Base-by-base conservation (phyloP, 2,888 invertebrate genomes). In the Asteroscopus sphinx region DNA sequence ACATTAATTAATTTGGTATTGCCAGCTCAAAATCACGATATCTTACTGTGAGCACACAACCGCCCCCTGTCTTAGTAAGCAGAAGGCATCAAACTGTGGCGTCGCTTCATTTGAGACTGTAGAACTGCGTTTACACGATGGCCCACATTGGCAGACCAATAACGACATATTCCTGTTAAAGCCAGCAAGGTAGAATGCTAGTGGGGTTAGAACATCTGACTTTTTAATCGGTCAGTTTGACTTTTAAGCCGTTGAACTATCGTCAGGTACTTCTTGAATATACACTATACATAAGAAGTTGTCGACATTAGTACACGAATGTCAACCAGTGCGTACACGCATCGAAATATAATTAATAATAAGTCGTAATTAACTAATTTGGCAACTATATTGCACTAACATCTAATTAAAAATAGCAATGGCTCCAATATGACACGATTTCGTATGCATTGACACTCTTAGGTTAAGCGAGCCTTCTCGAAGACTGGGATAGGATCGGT, bases 371-470 rank as follows among this genome's bases (percentile, higher is more conserved):
- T 52, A 44, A 12, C 77, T 84, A 87, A 83, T 90, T 89, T 90
- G 89, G 89, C 88, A 80, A 80, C 81, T 76, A 77, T 87, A 89
- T 89, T 89, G 89, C 90, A 90, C 89, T 83, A 83, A 68, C 11
- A 55, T 54, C 65, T 68, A 64, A 71, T 52, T 76, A 79, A 59
- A 60, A 54, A 49, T 63, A 68, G 68, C 71, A 75, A 76, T 82
- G 81, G 81, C 77, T 69, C 57, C 67, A 54, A 66, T 69, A 66
- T 68, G 76, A 75, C 76, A 77, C 76, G 48, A 73, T 41, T 67
- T 49, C 17, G 33, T 68, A 48, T 46, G 52, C 16, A 13, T 47
- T 74, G 67, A 67, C 73, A 75, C 54, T 70, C 60, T 69, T 68
- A 67, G 53, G 69, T 62, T 57, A 56, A 61, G 68, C 68, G 33